Base-by-base conservation (phyloP, 2,888 invertebrate species). In the Thecocarcelia acutangulata region DNA sequence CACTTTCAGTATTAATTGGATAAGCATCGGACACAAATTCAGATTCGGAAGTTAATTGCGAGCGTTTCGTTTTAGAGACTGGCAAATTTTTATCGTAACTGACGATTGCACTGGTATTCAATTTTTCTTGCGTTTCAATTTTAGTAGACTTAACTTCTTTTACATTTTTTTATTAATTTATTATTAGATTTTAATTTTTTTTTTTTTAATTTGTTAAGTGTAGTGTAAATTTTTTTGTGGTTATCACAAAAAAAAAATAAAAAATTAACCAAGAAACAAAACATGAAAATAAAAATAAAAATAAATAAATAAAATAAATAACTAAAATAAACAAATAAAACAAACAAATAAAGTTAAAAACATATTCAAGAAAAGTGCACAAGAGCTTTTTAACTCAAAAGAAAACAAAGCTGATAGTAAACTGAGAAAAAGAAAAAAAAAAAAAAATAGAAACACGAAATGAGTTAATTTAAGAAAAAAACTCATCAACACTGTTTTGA, bases 21-120 rank as follows among this genome's bases (percentile, higher is more conserved):
- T 94, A 94, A 87, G 93, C 93, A 90, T 96, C 95, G 87, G 95
- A 95, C 86, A 95, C 93, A 92, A 96, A 95, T 91, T 96, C 96
- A 88, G 94, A 93, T 89, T 92, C 91, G 82, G 89, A 88, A 76
- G 83, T 82, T 54, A 75, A 75, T 72, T 75, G 83, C 83, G 80
- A 75, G 82, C 87, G 84, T 85, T 83, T 83, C 11, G 61, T 19
- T 70, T 72, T 68, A 37, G 78, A 17, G 28, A 68, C 64, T 50
- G 80, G 69, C 54, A 66, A 85, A 77, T 12, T 28, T 21, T 52
- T 52, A 33, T 76, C 69, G 12, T 2, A 15, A n/a, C 12, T 52
- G 46, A 64, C 19, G 46, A 81, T 68, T 66, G 70, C 48, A 50
- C 59, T 19, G 19, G 81, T 64, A 74, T 48, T 68, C 37, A 66